phyloP scores from a whole-genome alignment of 1,140 invertebrate species.

The Apis mellifera region Amel_HAv3.1 CM009946.2:6341001-6341500 shows the following conservation, averaged over 20 bases:
- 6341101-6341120: conserved; percentile 60
- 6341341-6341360: conserved; percentile 20
- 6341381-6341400: conserved; percentile 77
- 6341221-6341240: conserved; percentile 75
- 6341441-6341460: conserved; percentile 80
- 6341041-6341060: conserved; percentile 60
- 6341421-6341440: conserved; percentile 76
- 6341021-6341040: conserved; percentile 54
- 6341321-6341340: background rate
- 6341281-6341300: background rate
- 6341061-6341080: conserved; percentile 71
- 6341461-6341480: conserved; percentile 73
- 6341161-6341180: conserved; percentile 76
- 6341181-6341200: conserved; percentile 69
- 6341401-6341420: conserved; percentile 78
- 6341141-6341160: conserved; percentile 82
- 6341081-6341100: conserved; percentile 67
- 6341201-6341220: conserved; percentile 78
- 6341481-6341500: conserved; percentile 80
- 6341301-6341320: too few species aligned
- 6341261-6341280: background rate
- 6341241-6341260: conserved; percentile 65
- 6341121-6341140: conserved; percentile 80
- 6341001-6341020: conserved; percentile 13
- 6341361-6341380: conserved; percentile 76